Conservation (phyloP, 1,140 invertebrate species). For the Drosophila bocqueti region DNA sequence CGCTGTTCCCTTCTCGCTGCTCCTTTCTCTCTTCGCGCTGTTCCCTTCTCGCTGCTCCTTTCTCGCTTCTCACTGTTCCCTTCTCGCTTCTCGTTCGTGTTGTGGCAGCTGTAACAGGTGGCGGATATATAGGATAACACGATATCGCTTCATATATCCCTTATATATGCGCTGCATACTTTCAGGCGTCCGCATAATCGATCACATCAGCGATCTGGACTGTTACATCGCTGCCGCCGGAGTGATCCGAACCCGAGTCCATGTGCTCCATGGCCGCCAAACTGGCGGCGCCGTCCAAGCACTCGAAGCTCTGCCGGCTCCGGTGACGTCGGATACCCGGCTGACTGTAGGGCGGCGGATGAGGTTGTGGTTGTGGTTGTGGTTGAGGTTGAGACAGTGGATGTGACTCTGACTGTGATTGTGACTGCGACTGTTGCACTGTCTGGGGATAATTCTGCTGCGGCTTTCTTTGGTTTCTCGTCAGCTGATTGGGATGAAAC, state of each 20-base stretch:
- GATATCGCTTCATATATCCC: slow-evolving; percentile 1
- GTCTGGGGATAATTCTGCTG: slow-evolving; percentile 21
- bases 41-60: too few relatives aligned
- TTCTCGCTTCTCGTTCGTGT: background rate
- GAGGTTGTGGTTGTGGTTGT: slow-evolving; percentile 1
- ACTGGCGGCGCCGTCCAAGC: slow-evolving; percentile 59
- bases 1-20: too few relatives aligned
- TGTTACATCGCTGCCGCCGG: slow-evolving; percentile 83
- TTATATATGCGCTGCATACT: slow-evolving; percentile 38
- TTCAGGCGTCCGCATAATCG: slow-evolving; percentile 78
- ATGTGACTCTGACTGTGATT: slow-evolving; percentile 1
- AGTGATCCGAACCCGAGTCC: slow-evolving; percentile 83
- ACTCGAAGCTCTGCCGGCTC: slow-evolving; percentile 55
- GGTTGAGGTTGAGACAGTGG: slow-evolving; percentile 9
- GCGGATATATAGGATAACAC: background rate
- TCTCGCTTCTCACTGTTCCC: too few relatives aligned
- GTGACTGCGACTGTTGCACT: background rate
- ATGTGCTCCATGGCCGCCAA: slow-evolving; percentile 75
- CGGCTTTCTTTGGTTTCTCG: slow-evolving; percentile 56
- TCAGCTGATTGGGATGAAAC: slow-evolving; percentile 71
- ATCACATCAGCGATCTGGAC: slow-evolving; percentile 83
- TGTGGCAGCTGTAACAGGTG: slow-evolving; percentile 25
- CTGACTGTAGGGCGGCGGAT: slow-evolving; percentile 20
- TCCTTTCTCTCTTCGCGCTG: accelerated
- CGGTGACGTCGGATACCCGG: background rate